These are phyloP conservation scores for Enteromius mattozi DNA, from an alignment of 2,797 vertebrate genomes.

Conservation along the genomic window DNA sequence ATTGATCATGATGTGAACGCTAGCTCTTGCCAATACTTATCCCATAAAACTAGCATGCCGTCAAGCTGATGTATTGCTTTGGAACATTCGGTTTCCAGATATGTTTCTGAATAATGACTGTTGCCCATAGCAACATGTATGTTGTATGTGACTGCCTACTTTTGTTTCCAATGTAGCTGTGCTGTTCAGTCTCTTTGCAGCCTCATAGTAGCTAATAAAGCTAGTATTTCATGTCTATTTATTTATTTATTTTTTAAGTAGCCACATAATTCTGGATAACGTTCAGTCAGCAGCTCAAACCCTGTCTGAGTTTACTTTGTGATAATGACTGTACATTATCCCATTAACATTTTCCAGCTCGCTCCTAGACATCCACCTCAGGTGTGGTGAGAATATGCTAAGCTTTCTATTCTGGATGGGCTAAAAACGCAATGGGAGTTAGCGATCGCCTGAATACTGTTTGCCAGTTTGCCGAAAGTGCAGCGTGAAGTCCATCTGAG, in stretches of 20 bases:
- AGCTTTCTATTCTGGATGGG: constrained; percentile 47
- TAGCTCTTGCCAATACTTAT: not conserved
- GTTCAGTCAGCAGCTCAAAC: not conserved
- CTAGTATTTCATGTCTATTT: not conserved
- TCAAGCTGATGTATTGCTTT: not conserved
- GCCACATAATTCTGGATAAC: not conserved
- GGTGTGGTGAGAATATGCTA: constrained; percentile 1
- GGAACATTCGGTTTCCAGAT: not conserved
- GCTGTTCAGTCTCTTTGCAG: not conserved
- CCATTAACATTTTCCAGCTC: not conserved
- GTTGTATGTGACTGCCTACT: not conserved
- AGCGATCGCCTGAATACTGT: constrained; percentile 11
- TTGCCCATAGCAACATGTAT: not conserved
- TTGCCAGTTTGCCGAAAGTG: not conserved
- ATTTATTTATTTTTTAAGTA: constrained; percentile 1
- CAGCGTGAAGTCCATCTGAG: not conserved
- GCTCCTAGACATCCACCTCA: not conserved
- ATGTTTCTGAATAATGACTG: not conserved
- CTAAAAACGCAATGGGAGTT: not conserved
- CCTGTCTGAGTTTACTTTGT: not conserved
- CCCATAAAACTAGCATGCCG: not conserved
- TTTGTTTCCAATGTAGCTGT: not conserved
- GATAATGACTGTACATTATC: not conserved
- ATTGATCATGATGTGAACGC: not conserved
- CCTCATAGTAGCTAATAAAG: not conserved